A percentile compares a stretch with the other conserved stretches of the same genome.
Evolutionary conservation across 1,140 invertebrate genomes (phyloP).

Genomic region (Trachelipus rathkii): DNA sequence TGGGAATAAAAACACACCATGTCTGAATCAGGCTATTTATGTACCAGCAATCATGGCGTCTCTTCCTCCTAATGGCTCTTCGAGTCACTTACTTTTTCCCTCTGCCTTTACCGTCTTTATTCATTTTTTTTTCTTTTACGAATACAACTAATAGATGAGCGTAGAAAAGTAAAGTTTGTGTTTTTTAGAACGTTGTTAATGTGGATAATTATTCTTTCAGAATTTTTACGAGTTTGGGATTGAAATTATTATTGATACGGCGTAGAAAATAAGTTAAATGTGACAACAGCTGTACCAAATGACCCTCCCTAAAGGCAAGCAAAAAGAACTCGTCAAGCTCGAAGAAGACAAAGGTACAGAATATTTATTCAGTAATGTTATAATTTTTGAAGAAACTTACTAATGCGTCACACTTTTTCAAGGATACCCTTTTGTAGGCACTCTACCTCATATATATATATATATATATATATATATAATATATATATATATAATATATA

Average conservation of each 20-base stretch:
- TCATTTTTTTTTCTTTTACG: neutral
- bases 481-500: constrained; percentile 13
- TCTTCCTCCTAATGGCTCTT: neutral
- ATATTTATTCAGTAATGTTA: too few species aligned
- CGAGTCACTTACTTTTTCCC: neutral
- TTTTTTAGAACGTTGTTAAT: neutral
- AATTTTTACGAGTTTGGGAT: too few species aligned
- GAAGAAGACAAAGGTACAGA: too few species aligned
- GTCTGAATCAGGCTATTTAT: neutral
- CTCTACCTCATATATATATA: neutral
- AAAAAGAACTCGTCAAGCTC: too few species aligned
- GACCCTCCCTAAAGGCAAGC: too few species aligned
- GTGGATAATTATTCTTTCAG: too few species aligned
- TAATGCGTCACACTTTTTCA: too few species aligned
- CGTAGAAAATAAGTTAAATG: too few species aligned
- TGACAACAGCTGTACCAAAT: too few species aligned
- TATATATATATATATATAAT: neutral
- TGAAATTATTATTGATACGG: too few species aligned
- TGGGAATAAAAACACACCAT: neutral
- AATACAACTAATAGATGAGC: neutral
- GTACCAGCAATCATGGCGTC: neutral
- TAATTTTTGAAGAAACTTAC: too few species aligned
- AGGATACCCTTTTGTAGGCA: too few species aligned
- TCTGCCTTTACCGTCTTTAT: neutral
- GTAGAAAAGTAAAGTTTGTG: neutral